Percentiles rank a stretch among this genome's conserved stretches.
phyloP scores from a whole-genome alignment of 2,797 vertebrate genomes.

The Ataeniobius toweri region DNA sequence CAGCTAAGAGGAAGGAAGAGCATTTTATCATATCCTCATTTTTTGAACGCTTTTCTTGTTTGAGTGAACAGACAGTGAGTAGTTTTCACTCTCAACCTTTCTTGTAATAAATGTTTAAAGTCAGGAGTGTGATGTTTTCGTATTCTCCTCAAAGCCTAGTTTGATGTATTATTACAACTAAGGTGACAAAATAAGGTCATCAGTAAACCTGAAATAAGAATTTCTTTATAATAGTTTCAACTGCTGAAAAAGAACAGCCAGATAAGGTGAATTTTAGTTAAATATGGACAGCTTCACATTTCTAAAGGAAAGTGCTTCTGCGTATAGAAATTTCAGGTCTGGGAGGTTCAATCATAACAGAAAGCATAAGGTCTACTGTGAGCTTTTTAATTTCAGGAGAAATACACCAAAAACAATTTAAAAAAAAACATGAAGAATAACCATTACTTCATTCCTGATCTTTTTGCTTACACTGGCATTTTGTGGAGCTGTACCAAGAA shows the following conservation, averaged over 20 bases:
- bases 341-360: conserved; percentile 34
- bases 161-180: conserved; percentile 14
- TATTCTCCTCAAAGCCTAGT: conserved; percentile 6
- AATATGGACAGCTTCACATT: conserved; percentile 6
- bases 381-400: conserved; percentile 29
- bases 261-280: background rate
- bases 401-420: conserved; percentile 22
- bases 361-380: background rate
- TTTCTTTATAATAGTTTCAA: background rate
- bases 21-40: background rate
- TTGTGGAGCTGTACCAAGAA: conserved; percentile 22
- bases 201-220: conserved; percentile 3
- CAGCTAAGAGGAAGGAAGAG: background rate
- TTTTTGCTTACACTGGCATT: conserved; percentile 20
- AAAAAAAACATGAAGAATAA: conserved; percentile 18
- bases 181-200: conserved; percentile 5
- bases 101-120: conserved; percentile 21
- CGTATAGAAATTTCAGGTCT: conserved; percentile 24
- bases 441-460: conserved; percentile 10
- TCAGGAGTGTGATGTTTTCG: conserved; percentile 3
- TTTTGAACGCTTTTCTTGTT: background rate
- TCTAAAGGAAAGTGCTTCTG: background rate
- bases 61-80: background rate
- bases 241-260: background rate
- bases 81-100: conserved; percentile 20